phyloP scores from a whole-genome alignment of 2,888 invertebrate species.

The Cephalotes varians region DNA sequence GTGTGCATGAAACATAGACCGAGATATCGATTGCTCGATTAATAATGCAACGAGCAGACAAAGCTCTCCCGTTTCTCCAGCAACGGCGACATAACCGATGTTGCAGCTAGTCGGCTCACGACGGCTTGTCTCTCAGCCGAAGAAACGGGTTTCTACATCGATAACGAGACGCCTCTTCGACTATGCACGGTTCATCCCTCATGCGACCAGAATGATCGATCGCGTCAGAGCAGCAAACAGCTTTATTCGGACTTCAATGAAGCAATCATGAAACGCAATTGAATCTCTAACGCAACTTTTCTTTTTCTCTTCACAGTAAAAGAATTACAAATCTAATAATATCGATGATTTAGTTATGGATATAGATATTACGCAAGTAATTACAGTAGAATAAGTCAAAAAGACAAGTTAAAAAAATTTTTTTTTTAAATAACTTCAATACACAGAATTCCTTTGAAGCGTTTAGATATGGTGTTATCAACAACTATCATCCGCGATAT shows the following conservation, averaged over 20 bases:
- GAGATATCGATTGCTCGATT: conserved; percentile 81
- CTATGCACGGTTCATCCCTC: conserved; percentile 29
- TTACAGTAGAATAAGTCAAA: conserved; percentile 31
- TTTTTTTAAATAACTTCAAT: conserved; percentile 45
- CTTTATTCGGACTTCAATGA: conserved; percentile 52
- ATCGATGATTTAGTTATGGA: background rate
- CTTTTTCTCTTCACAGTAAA: background rate
- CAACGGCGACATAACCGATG: conserved; percentile 54
- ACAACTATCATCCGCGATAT: conserved; percentile 38
- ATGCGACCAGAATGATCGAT: conserved; percentile 28
- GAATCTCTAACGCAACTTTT: conserved; percentile 63
- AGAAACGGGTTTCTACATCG: conserved; percentile 43
- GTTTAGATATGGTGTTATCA: conserved; percentile 37
- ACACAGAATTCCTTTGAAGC: conserved; percentile 15
- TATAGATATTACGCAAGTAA: background rate
- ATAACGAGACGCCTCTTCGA: conserved; percentile 31
- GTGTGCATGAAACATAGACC: conserved; percentile 71
- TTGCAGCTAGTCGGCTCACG: conserved; percentile 46
- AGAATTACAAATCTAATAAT: conserved; percentile 26
- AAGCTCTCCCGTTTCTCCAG: conserved; percentile 58
- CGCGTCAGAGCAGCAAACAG: conserved; percentile 1
- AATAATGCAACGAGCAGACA: conserved; percentile 80
- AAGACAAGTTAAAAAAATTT: background rate
- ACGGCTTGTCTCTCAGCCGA: conserved; percentile 48
- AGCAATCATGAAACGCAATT: conserved; percentile 56